Evolutionary conservation across 2,888 invertebrate species (phyloP).

Genomic region (Drosophila nigricruria): DNA sequence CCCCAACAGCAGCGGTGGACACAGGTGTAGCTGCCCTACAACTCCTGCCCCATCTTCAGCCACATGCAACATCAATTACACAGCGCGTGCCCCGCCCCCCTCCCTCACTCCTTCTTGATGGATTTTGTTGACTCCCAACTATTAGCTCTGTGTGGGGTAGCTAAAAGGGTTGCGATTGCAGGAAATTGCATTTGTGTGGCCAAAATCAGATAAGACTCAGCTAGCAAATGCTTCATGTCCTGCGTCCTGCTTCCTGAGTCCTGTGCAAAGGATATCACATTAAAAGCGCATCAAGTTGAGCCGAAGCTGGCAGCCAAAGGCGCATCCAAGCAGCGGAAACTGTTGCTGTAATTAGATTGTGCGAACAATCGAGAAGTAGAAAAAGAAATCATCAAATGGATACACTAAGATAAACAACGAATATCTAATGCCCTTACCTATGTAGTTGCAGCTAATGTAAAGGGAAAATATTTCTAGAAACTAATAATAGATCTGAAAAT

Average conservation of each 20-base stretch:
- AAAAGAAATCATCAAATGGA: slow-evolving; percentile 20
- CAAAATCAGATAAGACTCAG: slow-evolving; percentile 72
- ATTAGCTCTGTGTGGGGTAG: slow-evolving; percentile 78
- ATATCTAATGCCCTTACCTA: slow-evolving; percentile 3
- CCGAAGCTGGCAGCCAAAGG: slow-evolving; percentile 18
- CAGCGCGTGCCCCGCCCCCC: slow-evolving; percentile 1
- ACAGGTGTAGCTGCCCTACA: slow-evolving; percentile 66
- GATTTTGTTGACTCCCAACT: slow-evolving; percentile 72
- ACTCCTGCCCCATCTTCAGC: neutral
- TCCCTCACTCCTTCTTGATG: neutral
- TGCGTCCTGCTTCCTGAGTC: slow-evolving; percentile 25
- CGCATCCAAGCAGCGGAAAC: slow-evolving; percentile 60
- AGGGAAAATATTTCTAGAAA: neutral
- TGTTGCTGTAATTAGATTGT: slow-evolving; percentile 75
- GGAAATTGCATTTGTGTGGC: slow-evolving; percentile 80
- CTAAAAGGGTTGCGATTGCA: slow-evolving; percentile 68
- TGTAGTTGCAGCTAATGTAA: neutral
- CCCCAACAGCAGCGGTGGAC: slow-evolving; percentile 20
- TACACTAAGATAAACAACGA: neutral
- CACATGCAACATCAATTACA: slow-evolving; percentile 23
- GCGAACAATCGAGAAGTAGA: slow-evolving; percentile 21
- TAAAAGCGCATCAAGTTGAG: slow-evolving; percentile 73
- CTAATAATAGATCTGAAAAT: neutral
- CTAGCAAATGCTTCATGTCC: slow-evolving; percentile 9
- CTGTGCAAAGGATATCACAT: slow-evolving; percentile 70